Percentiles rank a stretch among this genome's conserved stretches.
These are phyloP conservation scores for Todiramphus saurophagus DNA, from an alignment of 2,113 vertebrate species.

Conservation along the genomic window DNA sequence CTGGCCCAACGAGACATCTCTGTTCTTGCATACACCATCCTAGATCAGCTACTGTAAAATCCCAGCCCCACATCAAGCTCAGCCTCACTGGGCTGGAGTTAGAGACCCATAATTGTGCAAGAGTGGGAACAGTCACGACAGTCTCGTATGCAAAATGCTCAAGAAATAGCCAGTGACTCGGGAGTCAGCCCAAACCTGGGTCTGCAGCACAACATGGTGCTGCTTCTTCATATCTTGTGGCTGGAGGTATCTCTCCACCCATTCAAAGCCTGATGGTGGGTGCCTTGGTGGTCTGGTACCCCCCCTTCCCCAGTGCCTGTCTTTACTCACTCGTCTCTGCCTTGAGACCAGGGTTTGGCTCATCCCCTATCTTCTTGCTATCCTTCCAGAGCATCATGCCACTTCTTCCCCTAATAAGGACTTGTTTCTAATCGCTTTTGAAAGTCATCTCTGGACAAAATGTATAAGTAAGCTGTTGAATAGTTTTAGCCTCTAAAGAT, in stretches of 20 bases:
- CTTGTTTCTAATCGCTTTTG: neutral
- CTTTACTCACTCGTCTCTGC: neutral
- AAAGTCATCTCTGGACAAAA: constrained; percentile 3
- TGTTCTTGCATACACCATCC: neutral
- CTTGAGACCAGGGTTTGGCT: neutral
- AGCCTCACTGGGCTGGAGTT: neutral
- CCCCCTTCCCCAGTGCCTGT: neutral
- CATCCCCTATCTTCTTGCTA: neutral
- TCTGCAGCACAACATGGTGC: neutral
- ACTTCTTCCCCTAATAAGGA: constrained; percentile 25
- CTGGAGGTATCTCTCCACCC: neutral
- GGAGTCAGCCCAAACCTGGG: neutral
- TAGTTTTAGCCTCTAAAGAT: neutral
- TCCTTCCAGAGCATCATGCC: neutral
- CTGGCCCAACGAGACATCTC: neutral
- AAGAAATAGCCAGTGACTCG: neutral
- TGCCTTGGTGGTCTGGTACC: neutral
- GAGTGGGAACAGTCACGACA: neutral
- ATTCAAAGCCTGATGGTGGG: neutral
- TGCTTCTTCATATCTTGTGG: neutral
- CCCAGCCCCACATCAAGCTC: neutral
- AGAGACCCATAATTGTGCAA: neutral
- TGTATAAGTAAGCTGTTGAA: constrained; percentile 7
- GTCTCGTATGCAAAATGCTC: neutral
- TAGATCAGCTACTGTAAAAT: neutral